phyloP scores from a whole-genome alignment of 2,113 vertebrate genomes.

The Hippocampus comes region DNA sequence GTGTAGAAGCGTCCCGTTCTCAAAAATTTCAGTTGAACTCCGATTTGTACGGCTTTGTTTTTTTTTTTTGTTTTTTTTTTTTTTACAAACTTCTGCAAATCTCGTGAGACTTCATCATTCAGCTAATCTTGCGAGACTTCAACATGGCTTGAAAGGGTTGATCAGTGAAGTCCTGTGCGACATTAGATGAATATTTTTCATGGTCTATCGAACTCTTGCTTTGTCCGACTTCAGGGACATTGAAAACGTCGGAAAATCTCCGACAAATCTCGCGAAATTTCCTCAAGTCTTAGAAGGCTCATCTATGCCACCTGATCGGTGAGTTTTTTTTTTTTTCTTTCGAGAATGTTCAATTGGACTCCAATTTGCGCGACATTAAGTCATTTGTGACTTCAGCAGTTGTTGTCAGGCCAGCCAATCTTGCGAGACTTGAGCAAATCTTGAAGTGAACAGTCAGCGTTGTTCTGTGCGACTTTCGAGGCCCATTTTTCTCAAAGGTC shows the following conservation, averaged over 20 bases:
- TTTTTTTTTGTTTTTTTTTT: not conserved
- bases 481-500: not conserved
- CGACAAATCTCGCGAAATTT: too few species aligned
- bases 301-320: too few species aligned
- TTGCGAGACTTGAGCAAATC: not conserved
- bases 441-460: not conserved
- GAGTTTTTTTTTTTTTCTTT: too few species aligned
- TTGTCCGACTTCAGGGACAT: too few species aligned
- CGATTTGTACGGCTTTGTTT: not conserved
- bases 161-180: not conserved
- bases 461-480: not conserved
- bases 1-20: too few species aligned
- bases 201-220: too few species aligned
- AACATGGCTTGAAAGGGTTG: not conserved
- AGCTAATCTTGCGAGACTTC: not conserved
- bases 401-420: not conserved
- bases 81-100: not conserved
- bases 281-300: too few species aligned
- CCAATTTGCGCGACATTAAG: too few species aligned
- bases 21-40: not conserved
- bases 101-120: not conserved
- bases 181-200: not conserved
- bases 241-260: too few species aligned
- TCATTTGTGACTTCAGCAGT: too few species aligned
- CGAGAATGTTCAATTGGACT: not conserved